Percentiles rank a stretch among this genome's conserved stretches.
Evolutionary conservation across 2,797 vertebrate genomes (phyloP).

Genomic region (Synanceia verrucosa): DNA sequence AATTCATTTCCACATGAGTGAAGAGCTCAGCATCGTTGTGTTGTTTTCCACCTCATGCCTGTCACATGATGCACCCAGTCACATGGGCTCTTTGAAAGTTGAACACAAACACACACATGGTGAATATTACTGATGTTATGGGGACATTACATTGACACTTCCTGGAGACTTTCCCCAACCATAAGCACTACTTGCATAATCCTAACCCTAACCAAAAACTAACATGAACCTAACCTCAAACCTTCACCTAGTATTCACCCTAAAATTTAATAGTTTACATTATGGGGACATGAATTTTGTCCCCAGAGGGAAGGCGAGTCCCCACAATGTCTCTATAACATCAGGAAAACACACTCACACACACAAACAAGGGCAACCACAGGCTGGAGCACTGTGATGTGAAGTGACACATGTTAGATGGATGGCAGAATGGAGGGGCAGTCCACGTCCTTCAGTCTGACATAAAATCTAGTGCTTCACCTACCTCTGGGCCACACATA

Average conservation of each 20-base stretch:
- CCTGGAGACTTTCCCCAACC: too few relatives aligned
- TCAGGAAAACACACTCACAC: background rate
- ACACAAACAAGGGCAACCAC: conserved; percentile 1
- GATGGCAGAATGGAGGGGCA: conserved; percentile 11
- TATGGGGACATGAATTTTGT: too few relatives aligned
- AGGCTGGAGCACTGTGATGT: conserved; percentile 11
- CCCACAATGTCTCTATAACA: too few relatives aligned
- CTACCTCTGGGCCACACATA: conserved; percentile 16
- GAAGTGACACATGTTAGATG: conserved; percentile 50
- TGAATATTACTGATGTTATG: too few relatives aligned
- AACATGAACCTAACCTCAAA: too few relatives aligned
- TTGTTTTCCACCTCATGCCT: background rate
- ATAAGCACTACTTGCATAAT: too few relatives aligned
- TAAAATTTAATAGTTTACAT: too few relatives aligned
- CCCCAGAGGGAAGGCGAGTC: too few relatives aligned
- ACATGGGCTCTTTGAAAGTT: too few relatives aligned
- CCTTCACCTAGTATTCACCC: too few relatives aligned
- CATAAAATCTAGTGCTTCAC: conserved; percentile 19
- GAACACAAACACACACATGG: background rate
- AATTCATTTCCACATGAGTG: conserved; percentile 15
- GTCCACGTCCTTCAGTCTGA: conserved; percentile 29
- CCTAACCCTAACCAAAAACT: too few relatives aligned
- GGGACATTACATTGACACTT: too few relatives aligned
- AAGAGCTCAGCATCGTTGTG: background rate
- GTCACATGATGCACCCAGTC: conserved; percentile 2